Evolutionary conservation across 2,113 vertebrate genomes (phyloP).

Genomic region (Drymodes brunneopygia): DNA sequence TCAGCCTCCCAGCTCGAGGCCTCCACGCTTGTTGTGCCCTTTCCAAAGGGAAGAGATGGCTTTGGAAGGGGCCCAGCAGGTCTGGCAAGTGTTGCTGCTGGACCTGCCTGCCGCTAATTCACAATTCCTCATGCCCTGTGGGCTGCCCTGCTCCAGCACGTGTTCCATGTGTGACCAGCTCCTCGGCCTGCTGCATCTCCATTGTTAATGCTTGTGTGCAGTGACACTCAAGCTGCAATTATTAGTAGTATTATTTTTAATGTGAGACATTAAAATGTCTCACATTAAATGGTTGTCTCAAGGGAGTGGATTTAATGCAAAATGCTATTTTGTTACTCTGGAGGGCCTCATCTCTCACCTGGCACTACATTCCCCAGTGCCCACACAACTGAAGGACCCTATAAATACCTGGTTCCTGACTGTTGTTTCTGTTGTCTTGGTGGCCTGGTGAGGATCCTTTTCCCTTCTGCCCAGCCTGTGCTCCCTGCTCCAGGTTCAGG

Average conservation of each 20-base stretch:
- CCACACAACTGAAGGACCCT: neutral
- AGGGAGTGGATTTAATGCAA: neutral
- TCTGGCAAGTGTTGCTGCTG: conserved; percentile 22
- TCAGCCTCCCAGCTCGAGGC: neutral
- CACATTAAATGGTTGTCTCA: neutral
- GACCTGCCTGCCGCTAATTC: neutral
- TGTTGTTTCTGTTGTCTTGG: neutral
- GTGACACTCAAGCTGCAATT: neutral
- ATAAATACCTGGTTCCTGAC: neutral
- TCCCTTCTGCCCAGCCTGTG: neutral
- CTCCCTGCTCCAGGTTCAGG: neutral
- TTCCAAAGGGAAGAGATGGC: conserved; percentile 23
- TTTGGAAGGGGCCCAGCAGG: conserved; percentile 38
- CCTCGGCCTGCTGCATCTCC: neutral
- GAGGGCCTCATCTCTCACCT: neutral
- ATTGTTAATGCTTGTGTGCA: neutral
- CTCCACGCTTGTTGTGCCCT: neutral
- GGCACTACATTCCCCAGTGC: neutral
- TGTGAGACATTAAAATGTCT: neutral
- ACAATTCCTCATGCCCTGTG: conserved; percentile 21
- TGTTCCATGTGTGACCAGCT: neutral
- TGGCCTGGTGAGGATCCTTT: neutral
- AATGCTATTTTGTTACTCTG: neutral
- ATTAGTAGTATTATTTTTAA: neutral
- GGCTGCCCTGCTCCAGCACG: neutral